A percentile compares a stretch with the other conserved stretches of the same genome.
Evolutionary conservation across 2,888 invertebrate genomes (phyloP).

Genomic region (Lordiphosa fenestrarum): DNA sequence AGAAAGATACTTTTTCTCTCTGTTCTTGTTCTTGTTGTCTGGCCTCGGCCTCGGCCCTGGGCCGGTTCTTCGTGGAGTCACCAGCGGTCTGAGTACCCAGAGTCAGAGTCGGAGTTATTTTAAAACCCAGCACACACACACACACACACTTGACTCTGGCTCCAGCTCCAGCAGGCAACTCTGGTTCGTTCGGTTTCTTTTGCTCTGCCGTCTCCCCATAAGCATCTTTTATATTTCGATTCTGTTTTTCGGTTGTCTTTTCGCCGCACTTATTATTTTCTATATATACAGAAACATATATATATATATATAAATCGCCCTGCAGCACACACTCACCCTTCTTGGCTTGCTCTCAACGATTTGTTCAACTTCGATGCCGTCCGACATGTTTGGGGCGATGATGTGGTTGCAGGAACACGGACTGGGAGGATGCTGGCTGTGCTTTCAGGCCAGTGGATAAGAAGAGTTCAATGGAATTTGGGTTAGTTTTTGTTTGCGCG

Average conservation of each 20-base stretch:
- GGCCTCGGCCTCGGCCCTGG: constrained; percentile 40
- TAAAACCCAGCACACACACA: constrained; percentile 46
- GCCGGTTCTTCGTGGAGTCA: constrained; percentile 44
- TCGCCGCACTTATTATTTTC: constrained; percentile 14
- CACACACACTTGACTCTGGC: constrained; percentile 15
- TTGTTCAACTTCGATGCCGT: constrained; percentile 85
- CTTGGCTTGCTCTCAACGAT: constrained; percentile 83
- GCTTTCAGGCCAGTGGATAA: constrained; percentile 13
- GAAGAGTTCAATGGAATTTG: constrained; percentile 49
- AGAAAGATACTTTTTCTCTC: background rate
- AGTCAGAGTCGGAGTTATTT: constrained; percentile 50
- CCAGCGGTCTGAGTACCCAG: constrained; percentile 17
- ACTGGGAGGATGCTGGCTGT: constrained; percentile 12
- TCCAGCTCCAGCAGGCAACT: constrained; percentile 9
- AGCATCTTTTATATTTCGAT: constrained; percentile 29
- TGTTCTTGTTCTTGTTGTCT: constrained; percentile 8
- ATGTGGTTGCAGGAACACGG: constrained; percentile 18
- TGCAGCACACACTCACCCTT: constrained; percentile 82
- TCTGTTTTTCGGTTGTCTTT: constrained; percentile 20
- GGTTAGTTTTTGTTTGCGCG: constrained; percentile 16
- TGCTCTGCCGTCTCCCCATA: constrained; percentile 10
- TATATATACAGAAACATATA: constrained; percentile 5
- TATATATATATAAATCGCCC: constrained; percentile 6
- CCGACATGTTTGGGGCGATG: constrained; percentile 75
- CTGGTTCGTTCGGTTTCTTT: constrained; percentile 8